Percentiles rank a stretch among this genome's conserved stretches.
These are phyloP conservation scores for Sciurus vulgaris DNA, from an alignment of 2,797 vertebrate species.

Conservation along the genomic window DNA sequence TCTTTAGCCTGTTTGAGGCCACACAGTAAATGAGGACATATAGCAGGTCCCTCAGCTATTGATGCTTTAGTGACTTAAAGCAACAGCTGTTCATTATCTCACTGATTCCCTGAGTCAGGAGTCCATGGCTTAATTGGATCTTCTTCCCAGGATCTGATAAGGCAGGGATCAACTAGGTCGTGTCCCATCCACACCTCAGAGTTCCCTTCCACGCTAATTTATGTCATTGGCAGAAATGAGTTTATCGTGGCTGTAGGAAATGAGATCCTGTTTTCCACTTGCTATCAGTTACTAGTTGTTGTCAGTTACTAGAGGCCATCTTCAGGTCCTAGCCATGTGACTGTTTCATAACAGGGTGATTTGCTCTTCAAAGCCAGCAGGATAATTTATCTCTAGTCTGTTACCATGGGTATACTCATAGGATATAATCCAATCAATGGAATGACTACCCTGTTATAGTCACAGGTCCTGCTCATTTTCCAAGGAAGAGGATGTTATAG, in stretches of 20 bases:
- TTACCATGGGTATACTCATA: background rate
- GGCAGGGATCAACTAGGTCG: background rate
- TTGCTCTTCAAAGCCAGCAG: background rate
- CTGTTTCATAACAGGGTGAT: background rate
- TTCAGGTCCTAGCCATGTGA: background rate
- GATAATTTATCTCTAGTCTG: background rate
- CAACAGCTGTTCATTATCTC: background rate
- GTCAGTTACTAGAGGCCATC: background rate
- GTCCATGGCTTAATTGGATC: background rate
- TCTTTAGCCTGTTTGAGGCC: background rate
- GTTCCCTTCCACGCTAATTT: background rate
- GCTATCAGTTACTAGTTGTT: background rate
- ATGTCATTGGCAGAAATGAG: background rate
- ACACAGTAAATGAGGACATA: background rate
- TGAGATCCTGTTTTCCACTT: background rate
- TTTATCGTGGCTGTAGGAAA: background rate
- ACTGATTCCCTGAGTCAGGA: background rate
- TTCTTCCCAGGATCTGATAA: background rate
- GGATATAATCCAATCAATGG: background rate
- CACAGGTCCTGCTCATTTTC: background rate
- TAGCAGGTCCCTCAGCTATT: background rate
- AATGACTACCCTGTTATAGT: background rate
- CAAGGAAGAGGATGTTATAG: background rate
- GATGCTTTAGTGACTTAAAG: background rate
- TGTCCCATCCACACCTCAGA: background rate